Percentiles rank a stretch among this genome's conserved stretches.
phyloP scores from a whole-genome alignment of 37 sponge, comb jelly and placozoan species.

The Halisarca cf. caerulea region DNA sequence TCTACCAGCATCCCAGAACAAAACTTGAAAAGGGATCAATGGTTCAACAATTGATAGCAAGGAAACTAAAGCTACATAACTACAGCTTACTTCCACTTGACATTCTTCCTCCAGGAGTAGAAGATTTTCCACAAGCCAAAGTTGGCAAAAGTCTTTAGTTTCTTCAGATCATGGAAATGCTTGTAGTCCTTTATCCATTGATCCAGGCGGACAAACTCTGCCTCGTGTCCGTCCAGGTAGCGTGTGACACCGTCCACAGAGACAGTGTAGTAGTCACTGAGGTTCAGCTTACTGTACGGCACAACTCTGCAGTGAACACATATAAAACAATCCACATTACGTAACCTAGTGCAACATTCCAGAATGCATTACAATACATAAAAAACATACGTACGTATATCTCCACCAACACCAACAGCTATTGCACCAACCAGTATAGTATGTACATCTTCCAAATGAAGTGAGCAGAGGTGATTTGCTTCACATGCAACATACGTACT shows the following conservation, averaged over 20 bases:
- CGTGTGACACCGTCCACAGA: slow-evolving; percentile 89
- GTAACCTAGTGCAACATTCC: background rate
- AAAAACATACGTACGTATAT: background rate
- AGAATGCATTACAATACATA: background rate
- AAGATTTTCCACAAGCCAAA: slow-evolving; percentile 96
- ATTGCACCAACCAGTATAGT: too few relatives aligned
- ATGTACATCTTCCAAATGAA: too few relatives aligned
- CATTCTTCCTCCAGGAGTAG: slow-evolving; percentile 90
- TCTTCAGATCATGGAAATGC: slow-evolving; percentile 77
- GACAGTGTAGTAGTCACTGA: slow-evolving; percentile 85
- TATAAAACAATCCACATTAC: background rate
- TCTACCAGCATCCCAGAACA: too few relatives aligned
- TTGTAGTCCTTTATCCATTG: slow-evolving; percentile 89
- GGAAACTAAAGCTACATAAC: background rate
- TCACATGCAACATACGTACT: too few relatives aligned
- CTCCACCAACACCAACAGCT: too few relatives aligned
- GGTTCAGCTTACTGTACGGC: slow-evolving; percentile 74
- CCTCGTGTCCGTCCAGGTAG: slow-evolving; percentile 67
- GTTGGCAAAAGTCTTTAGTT: slow-evolving; percentile 93
- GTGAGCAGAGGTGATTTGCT: too few relatives aligned
- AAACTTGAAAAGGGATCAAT: too few relatives aligned
- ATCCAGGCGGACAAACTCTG: slow-evolving; percentile 82
- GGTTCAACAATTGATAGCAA: too few relatives aligned
- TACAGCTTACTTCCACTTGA: slow-evolving; percentile 63
- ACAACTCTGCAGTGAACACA: slow-evolving; percentile 75